Base-by-base conservation (phyloP, 2,888 invertebrate species). In the Lochmaea crataegi region DNA sequence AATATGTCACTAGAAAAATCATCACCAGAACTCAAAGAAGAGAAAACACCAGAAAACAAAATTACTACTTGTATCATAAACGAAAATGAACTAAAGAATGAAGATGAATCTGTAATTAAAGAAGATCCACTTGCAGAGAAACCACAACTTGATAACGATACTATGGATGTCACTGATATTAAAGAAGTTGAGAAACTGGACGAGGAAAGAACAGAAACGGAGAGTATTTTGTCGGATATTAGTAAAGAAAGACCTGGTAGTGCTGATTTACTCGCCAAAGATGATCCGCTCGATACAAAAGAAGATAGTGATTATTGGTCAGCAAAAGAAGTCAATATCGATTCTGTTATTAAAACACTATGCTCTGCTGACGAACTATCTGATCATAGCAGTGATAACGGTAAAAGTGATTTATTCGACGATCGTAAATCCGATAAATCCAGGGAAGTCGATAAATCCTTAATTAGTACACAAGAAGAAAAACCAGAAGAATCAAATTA, bases 311-410 rank as follows among this genome's bases (percentile, higher is more conserved):
- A 94, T 80, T 92, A 92, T 79, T 94, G 94, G 94, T 92, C 92
- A 48, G 92, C 92, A 7, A 94, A 94, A 85, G 94, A 94, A 82
- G 89, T 94, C 1, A 94, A 94, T 82, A 93, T 94, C 77, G 94
- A 94, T 79, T 94, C 94, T 22, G 94, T 94, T 2, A 94, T 94
- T 75, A 94, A 94, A 85, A 92, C 92, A 0, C 84, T 93, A 56
- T 92, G 92, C 84, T 87, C 88, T 7, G 86, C 85, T 11, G 89
- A 89, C 77, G 87, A 88, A 77, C 75, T 86, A 53, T 86, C 86
- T 2, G 86, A 87, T 77, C 85, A 85, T 32, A 85, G 85, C 65
- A 84, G 84, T 60, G 85, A 84, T 76, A 77, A 80, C 60, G 83
- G 82, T 45, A 86, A 85, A 79, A 84, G 84, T 64, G 83, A 84